phyloP scores from a whole-genome alignment of 2,113 vertebrate species.

The Gopherus flavomarginatus region DNA sequence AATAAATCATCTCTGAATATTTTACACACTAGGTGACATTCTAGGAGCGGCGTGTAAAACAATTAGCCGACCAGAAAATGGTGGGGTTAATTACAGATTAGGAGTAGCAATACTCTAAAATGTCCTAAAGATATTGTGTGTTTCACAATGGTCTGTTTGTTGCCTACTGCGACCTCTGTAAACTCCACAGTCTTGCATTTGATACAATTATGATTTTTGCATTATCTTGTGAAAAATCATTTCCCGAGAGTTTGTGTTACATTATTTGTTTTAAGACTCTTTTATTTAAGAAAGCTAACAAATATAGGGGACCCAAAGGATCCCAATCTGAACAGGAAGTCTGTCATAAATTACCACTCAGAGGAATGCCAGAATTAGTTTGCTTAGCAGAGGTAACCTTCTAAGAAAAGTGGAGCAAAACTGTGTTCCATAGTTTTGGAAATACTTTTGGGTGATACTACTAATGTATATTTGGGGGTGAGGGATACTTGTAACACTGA shows the following conservation, averaged over 20 bases:
- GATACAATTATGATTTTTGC: background rate
- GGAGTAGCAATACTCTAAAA: background rate
- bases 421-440: background rate
- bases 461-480: background rate
- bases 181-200: constrained; percentile 6
- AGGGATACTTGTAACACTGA: background rate
- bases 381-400: background rate
- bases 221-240: background rate
- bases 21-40: background rate
- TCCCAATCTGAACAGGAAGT: constrained; percentile 2
- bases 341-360: background rate
- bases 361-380: accelerated
- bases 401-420: background rate
- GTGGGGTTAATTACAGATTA: background rate
- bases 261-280: constrained; percentile 30
- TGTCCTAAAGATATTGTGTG: background rate
- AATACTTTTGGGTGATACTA: background rate
- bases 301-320: background rate
- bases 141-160: background rate
- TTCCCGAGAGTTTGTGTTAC: background rate
- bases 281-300: background rate
- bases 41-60: background rate
- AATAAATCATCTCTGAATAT: background rate
- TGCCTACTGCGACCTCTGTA: background rate
- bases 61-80: background rate